These are phyloP conservation scores for Frankliniella intonsa DNA, from an alignment of 2,888 invertebrate species.

Conservation along the genomic window DNA sequence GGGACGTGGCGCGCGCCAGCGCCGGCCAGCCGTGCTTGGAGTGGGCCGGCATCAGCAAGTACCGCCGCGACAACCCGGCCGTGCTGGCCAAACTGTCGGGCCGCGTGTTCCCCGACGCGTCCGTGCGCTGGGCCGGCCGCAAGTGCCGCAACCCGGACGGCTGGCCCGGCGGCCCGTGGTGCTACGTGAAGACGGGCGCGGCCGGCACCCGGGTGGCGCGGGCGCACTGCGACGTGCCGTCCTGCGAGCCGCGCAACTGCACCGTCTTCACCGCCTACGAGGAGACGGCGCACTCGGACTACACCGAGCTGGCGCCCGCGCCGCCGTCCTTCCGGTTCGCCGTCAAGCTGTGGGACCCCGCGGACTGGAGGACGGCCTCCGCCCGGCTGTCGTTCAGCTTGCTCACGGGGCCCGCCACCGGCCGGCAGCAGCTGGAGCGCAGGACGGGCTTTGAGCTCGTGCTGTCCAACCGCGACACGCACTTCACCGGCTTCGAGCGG, in stretches of 20 bases:
- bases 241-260: conserved; percentile 9
- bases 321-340: conserved; percentile 32
- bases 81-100: background rate
- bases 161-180: conserved; percentile 35
- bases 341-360: conserved; percentile 35
- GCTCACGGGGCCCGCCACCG: conserved; percentile 30
- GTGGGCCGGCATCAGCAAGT: conserved; percentile 30
- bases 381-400: conserved; percentile 31
- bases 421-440: conserved; percentile 32
- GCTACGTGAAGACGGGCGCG: conserved; percentile 31
- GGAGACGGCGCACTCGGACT: conserved; percentile 29
- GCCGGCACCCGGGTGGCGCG: conserved; percentile 21
- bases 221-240: conserved; percentile 12
- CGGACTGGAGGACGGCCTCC: conserved; percentile 30
- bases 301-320: conserved; percentile 30
- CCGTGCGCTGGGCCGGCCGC: conserved; percentile 29
- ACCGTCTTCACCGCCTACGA: conserved; percentile 2
- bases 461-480: conserved; percentile 29
- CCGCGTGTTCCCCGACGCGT: conserved; percentile 33
- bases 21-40: conserved; percentile 31
- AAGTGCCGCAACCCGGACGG: conserved; percentile 36
- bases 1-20: conserved; percentile 29
- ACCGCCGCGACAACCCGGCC: conserved; percentile 19
- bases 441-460: conserved; percentile 31
- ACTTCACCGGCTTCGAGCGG: conserved; percentile 1